These are phyloP conservation scores for Argentina silus DNA, from an alignment of 2,797 vertebrate species.

Conservation along the genomic window DNA sequence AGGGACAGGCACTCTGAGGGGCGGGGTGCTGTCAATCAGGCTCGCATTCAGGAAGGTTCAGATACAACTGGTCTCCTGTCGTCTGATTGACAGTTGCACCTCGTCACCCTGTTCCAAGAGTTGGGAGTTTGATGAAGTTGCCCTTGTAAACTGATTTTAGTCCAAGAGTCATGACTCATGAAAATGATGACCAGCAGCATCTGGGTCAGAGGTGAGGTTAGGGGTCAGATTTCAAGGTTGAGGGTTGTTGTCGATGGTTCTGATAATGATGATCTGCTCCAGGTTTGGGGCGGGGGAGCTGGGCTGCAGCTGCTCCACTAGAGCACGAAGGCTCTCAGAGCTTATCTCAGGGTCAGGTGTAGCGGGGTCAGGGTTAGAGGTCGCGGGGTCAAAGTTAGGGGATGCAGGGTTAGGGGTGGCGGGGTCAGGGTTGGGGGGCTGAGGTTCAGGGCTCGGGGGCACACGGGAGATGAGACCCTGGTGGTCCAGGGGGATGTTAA, in stretches of 20 bases:
- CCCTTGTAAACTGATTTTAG: not conserved
- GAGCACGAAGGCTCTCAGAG: conserved; percentile 72
- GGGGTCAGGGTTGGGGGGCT: conserved; percentile 55
- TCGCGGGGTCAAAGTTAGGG: conserved; percentile 35
- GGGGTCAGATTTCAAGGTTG: conserved; percentile 53
- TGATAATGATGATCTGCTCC: conserved; percentile 77
- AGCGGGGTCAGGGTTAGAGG: conserved; percentile 41
- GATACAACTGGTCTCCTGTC: no score
- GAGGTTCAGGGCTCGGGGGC: conserved; percentile 38
- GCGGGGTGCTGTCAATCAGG: no score
- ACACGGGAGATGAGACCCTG: conserved; percentile 59
- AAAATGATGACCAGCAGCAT: no score
- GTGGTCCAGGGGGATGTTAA: conserved; percentile 65
- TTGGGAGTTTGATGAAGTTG: not conserved
- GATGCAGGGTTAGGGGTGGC: conserved; percentile 51
- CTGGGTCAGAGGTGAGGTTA: conserved; percentile 4
- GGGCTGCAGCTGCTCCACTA: conserved; percentile 74
- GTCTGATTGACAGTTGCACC: no score
- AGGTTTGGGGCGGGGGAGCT: conserved; percentile 55
- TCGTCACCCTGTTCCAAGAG: not conserved
- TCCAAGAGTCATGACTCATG: no score
- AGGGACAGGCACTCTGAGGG: no score
- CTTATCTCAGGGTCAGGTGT: conserved; percentile 59
- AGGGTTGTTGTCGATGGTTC: conserved; percentile 65
- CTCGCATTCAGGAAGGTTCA: no score